phyloP scores from a whole-genome alignment of 2,797 vertebrate species.

The Lateolabrax maculatus region DNA sequence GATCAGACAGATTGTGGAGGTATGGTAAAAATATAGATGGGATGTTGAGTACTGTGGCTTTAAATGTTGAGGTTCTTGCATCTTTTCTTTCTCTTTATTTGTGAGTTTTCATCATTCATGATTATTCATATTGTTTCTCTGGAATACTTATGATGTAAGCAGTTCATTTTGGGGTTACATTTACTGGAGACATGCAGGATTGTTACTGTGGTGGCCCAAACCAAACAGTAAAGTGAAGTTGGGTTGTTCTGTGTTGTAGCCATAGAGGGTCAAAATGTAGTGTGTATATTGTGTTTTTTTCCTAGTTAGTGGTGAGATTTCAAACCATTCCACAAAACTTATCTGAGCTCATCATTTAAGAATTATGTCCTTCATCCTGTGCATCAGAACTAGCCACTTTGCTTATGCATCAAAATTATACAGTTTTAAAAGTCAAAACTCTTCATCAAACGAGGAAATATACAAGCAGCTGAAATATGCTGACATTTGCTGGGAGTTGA shows the following conservation, averaged over 20 bases:
- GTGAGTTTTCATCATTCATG: not conserved
- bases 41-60: not conserved
- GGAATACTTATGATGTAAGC: not conserved
- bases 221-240: not conserved
- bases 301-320: not conserved
- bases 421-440: constrained; percentile 18
- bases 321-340: not conserved
- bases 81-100: not conserved
- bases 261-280: not conserved
- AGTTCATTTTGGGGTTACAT: not conserved
- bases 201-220: not conserved
- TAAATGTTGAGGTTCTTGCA: constrained; percentile 4
- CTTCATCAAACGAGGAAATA: not conserved
- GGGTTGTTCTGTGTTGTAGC: not conserved
- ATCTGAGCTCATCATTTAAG: not conserved
- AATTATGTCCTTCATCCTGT: not conserved
- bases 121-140: not conserved
- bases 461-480: not conserved
- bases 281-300: not conserved
- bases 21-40: constrained; percentile 3
- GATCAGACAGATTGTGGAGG: not conserved
- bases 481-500: constrained; percentile 5
- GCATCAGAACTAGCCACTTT: not conserved
- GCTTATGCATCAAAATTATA: not conserved
- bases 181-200: not conserved